Evolutionary conservation across 2,797 vertebrate genomes (phyloP).

Genomic region (Callimico goeldii): DNA sequence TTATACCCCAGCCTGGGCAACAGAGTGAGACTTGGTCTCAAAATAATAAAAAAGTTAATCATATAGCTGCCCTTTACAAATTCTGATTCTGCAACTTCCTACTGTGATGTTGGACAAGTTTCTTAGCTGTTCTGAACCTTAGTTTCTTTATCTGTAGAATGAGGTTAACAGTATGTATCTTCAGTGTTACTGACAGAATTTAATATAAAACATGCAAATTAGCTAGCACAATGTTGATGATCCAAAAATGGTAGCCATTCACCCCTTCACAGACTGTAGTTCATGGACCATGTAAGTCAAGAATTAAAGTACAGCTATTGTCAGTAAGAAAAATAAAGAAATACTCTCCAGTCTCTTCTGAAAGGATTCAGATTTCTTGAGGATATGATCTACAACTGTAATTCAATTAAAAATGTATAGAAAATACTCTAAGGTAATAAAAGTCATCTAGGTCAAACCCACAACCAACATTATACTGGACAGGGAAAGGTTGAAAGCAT

Average conservation of each 20-base stretch:
- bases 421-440: background rate
- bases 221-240: background rate
- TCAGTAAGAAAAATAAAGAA: constrained; percentile 18
- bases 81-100: constrained; percentile 20
- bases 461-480: background rate
- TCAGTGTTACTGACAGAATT: constrained; percentile 39
- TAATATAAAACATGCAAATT: constrained; percentile 21
- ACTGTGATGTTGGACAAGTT: too few species aligned
- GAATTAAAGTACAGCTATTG: constrained; percentile 45
- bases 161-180: background rate
- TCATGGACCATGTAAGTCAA: background rate
- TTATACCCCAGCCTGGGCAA: background rate
- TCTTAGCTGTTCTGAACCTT: background rate
- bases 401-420: background rate
- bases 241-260: background rate
- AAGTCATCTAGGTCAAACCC: background rate
- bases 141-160: constrained; percentile 13
- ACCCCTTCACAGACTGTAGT: constrained; percentile 4
- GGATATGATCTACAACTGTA: background rate
- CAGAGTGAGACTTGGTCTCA: background rate
- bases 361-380: background rate
- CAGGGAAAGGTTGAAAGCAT: background rate
- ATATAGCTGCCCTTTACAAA: background rate
- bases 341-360: background rate
- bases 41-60: background rate